Evolutionary conservation across 2,888 invertebrate species (phyloP).

Genomic region (Formica aserva): DNA sequence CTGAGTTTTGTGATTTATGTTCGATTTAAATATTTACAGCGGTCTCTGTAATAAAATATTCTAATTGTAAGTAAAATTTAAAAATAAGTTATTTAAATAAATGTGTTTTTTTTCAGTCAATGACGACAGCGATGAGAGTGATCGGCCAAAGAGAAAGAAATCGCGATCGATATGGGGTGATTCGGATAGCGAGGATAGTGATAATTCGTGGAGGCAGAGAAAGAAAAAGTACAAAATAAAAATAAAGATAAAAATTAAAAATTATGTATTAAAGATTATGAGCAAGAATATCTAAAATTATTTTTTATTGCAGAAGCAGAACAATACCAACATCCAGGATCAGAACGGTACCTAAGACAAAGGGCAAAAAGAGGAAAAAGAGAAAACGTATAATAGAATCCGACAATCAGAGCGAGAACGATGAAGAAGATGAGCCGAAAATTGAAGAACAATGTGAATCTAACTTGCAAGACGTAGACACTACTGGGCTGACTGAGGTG

Average conservation of each 20-base stretch:
- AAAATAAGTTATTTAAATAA: slow-evolving; percentile 12
- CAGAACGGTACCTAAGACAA: slow-evolving; percentile 79
- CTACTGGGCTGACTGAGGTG: slow-evolving; percentile 19
- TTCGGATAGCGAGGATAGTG: slow-evolving; percentile 88
- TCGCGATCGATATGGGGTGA: slow-evolving; percentile 88
- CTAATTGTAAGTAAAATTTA: slow-evolving; percentile 13
- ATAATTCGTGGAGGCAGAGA: slow-evolving; percentile 87
- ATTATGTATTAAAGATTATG: not conserved
- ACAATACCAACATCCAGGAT: slow-evolving; percentile 77
- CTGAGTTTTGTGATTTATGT: not conserved
- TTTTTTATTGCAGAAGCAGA: slow-evolving; percentile 76
- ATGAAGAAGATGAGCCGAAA: slow-evolving; percentile 84
- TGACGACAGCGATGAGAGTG: slow-evolving; percentile 88
- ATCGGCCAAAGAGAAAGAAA: slow-evolving; percentile 87
- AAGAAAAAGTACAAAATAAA: slow-evolving; percentile 84
- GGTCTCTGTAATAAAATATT: not conserved
- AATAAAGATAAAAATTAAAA: slow-evolving; percentile 13
- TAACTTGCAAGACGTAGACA: slow-evolving; percentile 51
- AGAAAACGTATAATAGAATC: slow-evolving; percentile 84
- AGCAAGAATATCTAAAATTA: not conserved
- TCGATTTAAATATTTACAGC: not conserved
- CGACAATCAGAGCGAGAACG: slow-evolving; percentile 85
- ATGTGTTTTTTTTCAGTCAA: slow-evolving; percentile 83
- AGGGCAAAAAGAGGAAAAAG: slow-evolving; percentile 86
- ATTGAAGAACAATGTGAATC: slow-evolving; percentile 87